These are phyloP conservation scores for Chaetura pelagica DNA, from an alignment of 2,113 vertebrate genomes.

Conservation along the genomic window DNA sequence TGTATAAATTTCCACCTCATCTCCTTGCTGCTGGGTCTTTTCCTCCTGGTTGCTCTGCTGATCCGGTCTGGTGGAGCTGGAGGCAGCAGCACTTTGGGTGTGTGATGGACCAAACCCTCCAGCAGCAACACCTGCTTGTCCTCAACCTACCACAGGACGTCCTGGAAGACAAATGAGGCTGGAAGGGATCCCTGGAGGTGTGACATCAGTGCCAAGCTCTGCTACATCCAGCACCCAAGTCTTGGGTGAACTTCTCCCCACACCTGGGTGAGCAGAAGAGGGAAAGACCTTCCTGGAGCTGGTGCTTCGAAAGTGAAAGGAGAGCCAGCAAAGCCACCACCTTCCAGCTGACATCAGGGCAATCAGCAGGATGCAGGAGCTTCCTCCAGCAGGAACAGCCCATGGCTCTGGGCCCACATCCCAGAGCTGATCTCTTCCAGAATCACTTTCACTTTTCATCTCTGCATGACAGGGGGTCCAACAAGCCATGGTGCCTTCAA, in stretches of 20 bases:
- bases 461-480: background rate
- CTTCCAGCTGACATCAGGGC: accelerated
- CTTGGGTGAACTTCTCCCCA: background rate
- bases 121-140: background rate
- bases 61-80: accelerated
- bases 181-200: background rate
- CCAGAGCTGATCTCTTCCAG: background rate
- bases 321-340: background rate
- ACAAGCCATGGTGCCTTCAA: accelerated
- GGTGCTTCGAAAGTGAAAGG: background rate
- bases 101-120: background rate
- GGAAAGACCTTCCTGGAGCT: background rate
- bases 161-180: background rate
- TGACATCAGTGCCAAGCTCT: accelerated
- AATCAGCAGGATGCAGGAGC: background rate
- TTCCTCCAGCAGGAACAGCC: background rate
- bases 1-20: background rate
- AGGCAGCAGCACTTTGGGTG: background rate
- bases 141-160: accelerated
- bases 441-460: background rate
- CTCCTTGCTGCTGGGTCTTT: background rate
- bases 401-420: accelerated
- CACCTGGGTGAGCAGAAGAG: accelerated
- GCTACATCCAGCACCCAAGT: accelerated
- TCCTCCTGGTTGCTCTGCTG: background rate